phyloP scores from a whole-genome alignment of 2,797 vertebrate genomes.

The Sibirionetta formosa region DNA sequence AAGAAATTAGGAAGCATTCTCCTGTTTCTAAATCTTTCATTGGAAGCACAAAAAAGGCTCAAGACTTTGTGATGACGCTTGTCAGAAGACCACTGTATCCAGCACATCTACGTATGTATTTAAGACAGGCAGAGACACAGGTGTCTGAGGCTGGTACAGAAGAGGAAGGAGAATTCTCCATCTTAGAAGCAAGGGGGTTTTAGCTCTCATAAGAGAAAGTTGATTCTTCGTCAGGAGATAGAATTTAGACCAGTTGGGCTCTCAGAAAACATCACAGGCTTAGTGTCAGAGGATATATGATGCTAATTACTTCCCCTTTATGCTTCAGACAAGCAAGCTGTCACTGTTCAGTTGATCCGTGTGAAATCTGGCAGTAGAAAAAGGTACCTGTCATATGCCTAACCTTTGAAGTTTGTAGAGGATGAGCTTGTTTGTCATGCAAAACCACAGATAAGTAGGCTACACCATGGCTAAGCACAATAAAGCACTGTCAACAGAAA shows the following conservation, averaged over 20 bases:
- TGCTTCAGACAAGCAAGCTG: not conserved
- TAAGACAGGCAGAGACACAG: not conserved
- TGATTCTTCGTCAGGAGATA: not conserved
- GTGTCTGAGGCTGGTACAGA: not conserved
- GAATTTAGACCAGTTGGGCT: not conserved
- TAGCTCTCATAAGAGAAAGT: not conserved
- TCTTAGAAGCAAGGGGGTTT: not conserved
- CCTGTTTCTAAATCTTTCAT: not conserved
- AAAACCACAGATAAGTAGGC: not conserved
- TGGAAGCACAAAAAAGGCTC: not conserved
- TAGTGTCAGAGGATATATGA: not conserved
- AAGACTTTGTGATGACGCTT: not conserved
- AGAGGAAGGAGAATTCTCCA: not conserved
- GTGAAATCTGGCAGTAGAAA: not conserved
- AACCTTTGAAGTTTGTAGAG: not conserved
- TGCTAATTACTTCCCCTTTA: not conserved
- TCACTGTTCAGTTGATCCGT: not conserved
- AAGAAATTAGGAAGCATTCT: not conserved
- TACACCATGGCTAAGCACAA: not conserved
- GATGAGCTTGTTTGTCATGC: not conserved
- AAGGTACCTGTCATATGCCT: not conserved
- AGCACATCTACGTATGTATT: fast-evolving
- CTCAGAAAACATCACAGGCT: not conserved
- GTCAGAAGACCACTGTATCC: not conserved
- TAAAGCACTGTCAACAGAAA: not conserved